Conservation (phyloP, 2,797 vertebrate species). For the Crossoptilon crossoptilon region DNA sequence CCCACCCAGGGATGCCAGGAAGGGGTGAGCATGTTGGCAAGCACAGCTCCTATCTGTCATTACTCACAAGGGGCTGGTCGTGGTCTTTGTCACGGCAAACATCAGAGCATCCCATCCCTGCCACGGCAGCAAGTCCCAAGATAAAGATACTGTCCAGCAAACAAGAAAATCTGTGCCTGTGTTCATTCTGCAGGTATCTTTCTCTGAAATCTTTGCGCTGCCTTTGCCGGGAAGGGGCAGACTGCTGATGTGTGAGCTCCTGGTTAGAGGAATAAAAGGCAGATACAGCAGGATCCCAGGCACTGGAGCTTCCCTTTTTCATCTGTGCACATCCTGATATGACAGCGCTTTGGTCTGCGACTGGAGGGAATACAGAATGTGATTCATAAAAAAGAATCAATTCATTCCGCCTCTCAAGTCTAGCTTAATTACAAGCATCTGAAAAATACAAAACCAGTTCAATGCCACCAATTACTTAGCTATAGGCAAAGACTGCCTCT, state of each 20-base stretch:
- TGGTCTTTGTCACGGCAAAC: too few relatives aligned
- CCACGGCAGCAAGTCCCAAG: background rate
- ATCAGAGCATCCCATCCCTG: too few relatives aligned
- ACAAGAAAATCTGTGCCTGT: background rate
- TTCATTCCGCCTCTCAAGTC: background rate
- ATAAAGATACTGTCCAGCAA: background rate
- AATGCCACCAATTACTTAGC: background rate
- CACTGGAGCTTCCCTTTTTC: background rate
- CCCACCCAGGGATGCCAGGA: background rate
- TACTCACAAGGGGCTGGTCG: background rate
- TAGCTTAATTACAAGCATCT: background rate
- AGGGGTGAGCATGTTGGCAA: background rate
- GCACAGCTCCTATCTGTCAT: background rate
- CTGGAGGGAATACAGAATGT: background rate
- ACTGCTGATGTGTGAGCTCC: background rate
- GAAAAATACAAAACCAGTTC: background rate
- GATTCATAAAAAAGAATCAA: background rate
- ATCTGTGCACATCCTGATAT: background rate
- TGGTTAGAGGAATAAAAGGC: background rate
- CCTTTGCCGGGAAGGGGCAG: background rate
- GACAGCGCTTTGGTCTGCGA: background rate
- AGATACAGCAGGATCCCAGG: background rate
- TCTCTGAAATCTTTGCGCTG: background rate
- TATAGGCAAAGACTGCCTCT: background rate
- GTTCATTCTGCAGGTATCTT: background rate